A percentile compares a stretch with the other conserved stretches of the same genome.
These are phyloP conservation scores for Aleadryas rufinucha DNA, from an alignment of 2,113 vertebrate genomes.

Conservation along the genomic window DNA sequence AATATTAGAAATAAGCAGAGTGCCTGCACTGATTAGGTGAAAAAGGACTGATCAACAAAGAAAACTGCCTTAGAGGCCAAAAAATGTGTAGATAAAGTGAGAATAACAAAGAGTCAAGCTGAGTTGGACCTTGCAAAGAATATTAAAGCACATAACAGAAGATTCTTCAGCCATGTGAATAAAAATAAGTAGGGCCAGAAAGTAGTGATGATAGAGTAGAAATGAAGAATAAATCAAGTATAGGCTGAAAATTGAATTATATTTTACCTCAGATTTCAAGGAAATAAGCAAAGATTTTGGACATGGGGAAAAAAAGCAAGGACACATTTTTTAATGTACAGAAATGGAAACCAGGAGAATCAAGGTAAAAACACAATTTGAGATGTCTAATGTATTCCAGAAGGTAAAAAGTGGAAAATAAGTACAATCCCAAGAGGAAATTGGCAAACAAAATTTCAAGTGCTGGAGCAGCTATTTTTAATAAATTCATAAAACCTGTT, in stretches of 20 bases:
- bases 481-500: background rate
- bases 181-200: background rate
- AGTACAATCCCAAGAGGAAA: background rate
- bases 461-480: background rate
- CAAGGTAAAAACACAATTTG: background rate
- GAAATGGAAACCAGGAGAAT: background rate
- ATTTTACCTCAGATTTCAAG: background rate
- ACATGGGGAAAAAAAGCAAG: background rate
- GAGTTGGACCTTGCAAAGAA: slow-evolving; percentile 20
- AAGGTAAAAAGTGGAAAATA: background rate
- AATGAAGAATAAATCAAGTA: background rate
- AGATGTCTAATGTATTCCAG: background rate
- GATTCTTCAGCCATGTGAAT: background rate
- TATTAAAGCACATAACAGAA: slow-evolving; percentile 34
- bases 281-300: background rate
- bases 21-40: background rate
- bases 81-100: slow-evolving; percentile 17
- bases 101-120: slow-evolving; percentile 36
- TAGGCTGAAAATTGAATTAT: background rate
- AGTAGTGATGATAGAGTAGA: background rate
- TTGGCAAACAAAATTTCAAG: background rate
- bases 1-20: slow-evolving; percentile 32
- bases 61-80: slow-evolving; percentile 1
- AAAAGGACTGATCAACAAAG: slow-evolving; percentile 41
- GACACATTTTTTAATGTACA: background rate